Evolutionary conservation across 2,888 invertebrate species (phyloP), one percentile per base, ranked within the genome.

Genomic region (Drosophila lacicola): DNA sequence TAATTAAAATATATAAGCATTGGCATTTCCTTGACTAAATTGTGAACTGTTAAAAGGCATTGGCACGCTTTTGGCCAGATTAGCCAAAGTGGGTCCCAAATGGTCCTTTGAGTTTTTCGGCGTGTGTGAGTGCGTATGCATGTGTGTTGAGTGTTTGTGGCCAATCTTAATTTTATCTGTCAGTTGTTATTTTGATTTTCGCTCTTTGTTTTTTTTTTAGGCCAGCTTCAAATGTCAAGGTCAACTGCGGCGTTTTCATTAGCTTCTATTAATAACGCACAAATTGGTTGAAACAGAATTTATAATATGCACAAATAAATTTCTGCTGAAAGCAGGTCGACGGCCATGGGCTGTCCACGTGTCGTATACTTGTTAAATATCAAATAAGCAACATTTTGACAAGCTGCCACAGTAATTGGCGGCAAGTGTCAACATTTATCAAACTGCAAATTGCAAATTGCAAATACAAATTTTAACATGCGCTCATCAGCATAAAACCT

Each of bases 1-100:
- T 84, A 78, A 84, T 84, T 84, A 84, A 87, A 84, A 87, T 82
- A 80, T 78, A 81, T 73, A 65, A 64, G 60, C 50, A 72, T 73
- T 73, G 73, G 53, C 62, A 56, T 69, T 60, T 61, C 67, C 61
- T 70, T 70, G 58, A 58, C 69, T 71, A 73, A 81, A 75, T 71
- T 65, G 70, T 67, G 60, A 72, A 64, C 71, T 81, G 87, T 71
- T 83, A 78, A 83, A 83, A 70, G 83, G 51, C 78, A 76, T 70
- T 86, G 68, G 69, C 74, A 76, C 82, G 80, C 82, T 74, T 65
- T 70, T 62, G 65, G 44, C 39, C 72, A 57, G 80, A 85, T 80
- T 86, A 78, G 85, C 61, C 70, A 74, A 60, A 72, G 25, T 60
- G 51, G 54, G n/a, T 62, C 42, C 57, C 62, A 73, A 73, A 60